Evolutionary conservation across 2,113 vertebrate genomes (phyloP).

Genomic region (Psittacara wagleri): DNA sequence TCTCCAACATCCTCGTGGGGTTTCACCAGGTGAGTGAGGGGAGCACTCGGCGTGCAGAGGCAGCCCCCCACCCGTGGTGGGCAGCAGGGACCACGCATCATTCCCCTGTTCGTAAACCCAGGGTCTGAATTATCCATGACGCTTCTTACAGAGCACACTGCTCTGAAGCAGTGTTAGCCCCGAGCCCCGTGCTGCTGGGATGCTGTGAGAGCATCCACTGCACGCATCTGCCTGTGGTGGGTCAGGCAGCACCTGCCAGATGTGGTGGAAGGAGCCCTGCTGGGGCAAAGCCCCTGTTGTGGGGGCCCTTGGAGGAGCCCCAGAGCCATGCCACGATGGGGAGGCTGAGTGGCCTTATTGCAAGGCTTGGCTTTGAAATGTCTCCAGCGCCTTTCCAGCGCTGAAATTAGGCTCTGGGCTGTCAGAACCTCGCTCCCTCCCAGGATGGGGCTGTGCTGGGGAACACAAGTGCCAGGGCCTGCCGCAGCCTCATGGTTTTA

Average conservation of each 20-base stretch:
- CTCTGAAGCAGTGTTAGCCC: neutral
- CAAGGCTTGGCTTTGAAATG: neutral
- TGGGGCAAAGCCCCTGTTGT: no score
- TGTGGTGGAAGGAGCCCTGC: neutral
- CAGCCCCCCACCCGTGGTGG: fast-evolving
- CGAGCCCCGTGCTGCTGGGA: neutral
- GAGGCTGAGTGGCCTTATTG: fast-evolving
- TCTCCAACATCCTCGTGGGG: constrained; percentile 53
- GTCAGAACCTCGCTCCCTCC: neutral
- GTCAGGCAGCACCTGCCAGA: neutral
- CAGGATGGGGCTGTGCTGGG: neutral
- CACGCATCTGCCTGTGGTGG: neutral
- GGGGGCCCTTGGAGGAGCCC: neutral
- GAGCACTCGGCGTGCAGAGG: neutral
- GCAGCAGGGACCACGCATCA: fast-evolving
- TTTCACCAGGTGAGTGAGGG: constrained; percentile 68
- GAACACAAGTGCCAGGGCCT: neutral
- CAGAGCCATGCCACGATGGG: fast-evolving
- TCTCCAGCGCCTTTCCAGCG: neutral
- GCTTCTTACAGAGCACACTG: fast-evolving
- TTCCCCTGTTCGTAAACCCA: neutral
- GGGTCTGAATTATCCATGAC: fast-evolving
- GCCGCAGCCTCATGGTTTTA: fast-evolving
- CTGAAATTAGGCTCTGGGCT: no score
- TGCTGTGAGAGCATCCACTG: neutral